Evolutionary conservation across 2,888 invertebrate species (phyloP), one percentile per base, ranked within the genome.

Genomic region (Polylopha cassiicola): DNA sequence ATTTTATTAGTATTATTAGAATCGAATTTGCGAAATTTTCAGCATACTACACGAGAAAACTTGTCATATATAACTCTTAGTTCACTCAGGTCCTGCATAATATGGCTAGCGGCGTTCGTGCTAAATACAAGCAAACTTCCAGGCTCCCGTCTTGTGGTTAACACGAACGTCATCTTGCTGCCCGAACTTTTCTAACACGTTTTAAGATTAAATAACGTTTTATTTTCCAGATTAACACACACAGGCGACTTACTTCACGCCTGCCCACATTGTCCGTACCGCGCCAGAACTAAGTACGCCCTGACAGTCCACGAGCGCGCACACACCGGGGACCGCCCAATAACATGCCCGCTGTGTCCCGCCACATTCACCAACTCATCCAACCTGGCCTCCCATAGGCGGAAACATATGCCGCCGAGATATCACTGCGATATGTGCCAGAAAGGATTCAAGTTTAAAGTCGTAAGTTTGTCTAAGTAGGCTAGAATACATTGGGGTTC

Each of bases 281-380:
- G 62, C 9, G 59, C 51, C 3, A 55, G 64, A 27, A 58, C 56
- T 0, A 39, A 39, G 30, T 53, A 61, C 43, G 55, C 55, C 0
- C 43, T 62, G 4, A 7, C 28, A 28, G 28, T 74, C 50, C 51
- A 75, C 67, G 68, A 48, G 37, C 58, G 61, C 0, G 24, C 44
- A 0, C 65, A 67, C 51, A 44, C 50, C 0, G 65, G 60, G 8
- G 46, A 42, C 20, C 45, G 60, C 3, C 61, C 67, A 0, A 20
- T 55, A 6, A 21, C 31, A 3, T 67, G 67, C 17, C 16, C 55
- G 1, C 44, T 46, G 17, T 67, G 67, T 46, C 44, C 55, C 0
- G 56, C 58, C 7, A 50, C 53, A 4, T 68, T 68, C 52, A 46
- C 49, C 11, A 57, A 48, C 38, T 46, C 55, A 1, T 58, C 61